A percentile compares a stretch with the other conserved stretches of the same genome.
phyloP scores from a whole-genome alignment of 2,888 invertebrate species.

The Conus canariensis region DNA sequence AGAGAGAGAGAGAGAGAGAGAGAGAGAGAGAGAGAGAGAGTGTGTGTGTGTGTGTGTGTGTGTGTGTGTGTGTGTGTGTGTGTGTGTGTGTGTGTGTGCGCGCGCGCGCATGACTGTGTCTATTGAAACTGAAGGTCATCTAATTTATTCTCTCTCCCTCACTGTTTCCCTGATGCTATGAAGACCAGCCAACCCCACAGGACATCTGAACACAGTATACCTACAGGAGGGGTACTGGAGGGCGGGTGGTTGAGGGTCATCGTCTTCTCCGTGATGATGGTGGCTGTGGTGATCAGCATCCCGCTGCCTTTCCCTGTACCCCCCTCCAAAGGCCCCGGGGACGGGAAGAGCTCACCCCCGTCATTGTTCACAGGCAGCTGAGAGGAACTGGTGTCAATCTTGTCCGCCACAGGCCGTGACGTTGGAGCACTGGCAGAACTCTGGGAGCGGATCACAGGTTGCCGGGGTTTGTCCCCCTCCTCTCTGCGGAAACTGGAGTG shows the following conservation, averaged over 20 bases:
- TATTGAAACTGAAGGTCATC: too few species aligned
- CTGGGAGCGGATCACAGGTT: constrained; percentile 50
- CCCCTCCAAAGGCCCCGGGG: neutral
- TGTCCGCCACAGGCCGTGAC: neutral
- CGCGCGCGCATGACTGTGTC: neutral
- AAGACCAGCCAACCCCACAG: neutral
- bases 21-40: neutral
- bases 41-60: constrained; percentile 7
- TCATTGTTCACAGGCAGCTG: constrained; percentile 19
- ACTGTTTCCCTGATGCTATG: too few species aligned
- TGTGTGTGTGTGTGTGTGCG: neutral
- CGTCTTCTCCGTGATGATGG: neutral
- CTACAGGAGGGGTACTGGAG: neutral
- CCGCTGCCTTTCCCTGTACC: neutral
- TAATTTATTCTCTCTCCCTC: too few species aligned
- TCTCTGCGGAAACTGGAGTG: constrained; percentile 71
- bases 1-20: neutral
- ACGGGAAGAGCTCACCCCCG: constrained; percentile 3
- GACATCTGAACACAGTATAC: too few species aligned
- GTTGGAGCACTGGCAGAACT: neutral
- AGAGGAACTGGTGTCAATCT: neutral
- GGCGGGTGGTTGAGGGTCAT: constrained; percentile 8
- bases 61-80: neutral
- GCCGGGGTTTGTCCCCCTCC: constrained; percentile 63
- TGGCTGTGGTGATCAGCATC: neutral